A percentile compares a stretch with the other conserved stretches of the same genome.
Conservation (phyloP, 2,113 vertebrate genomes). For the Callithrix jacchus region DNA sequence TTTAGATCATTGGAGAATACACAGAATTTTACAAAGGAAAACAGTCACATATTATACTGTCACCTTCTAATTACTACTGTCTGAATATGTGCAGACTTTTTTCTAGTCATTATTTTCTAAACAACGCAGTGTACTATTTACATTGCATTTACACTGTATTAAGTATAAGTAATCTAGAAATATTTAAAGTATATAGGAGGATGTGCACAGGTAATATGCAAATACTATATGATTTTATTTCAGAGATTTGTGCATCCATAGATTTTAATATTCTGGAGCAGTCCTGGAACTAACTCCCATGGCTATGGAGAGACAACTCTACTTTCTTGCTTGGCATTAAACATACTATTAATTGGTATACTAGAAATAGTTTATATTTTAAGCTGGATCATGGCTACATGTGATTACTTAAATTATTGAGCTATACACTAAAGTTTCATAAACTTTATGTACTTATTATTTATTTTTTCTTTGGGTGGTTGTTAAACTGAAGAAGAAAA, state of each 20-base stretch:
- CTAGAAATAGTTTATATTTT: not conserved
- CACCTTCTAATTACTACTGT: not conserved
- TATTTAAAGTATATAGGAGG: not conserved
- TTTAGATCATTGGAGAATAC: not conserved
- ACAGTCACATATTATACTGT: not conserved
- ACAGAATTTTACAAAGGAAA: not conserved
- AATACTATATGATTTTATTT: not conserved
- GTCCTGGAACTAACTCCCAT: not conserved
- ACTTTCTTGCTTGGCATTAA: not conserved
- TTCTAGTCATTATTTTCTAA: not conserved
- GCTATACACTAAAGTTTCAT: not conserved
- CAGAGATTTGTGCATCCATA: not conserved
- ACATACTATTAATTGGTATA: not conserved
- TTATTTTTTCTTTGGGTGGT: not conserved
- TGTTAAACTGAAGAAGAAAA: not conserved
- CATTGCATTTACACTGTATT: not conserved
- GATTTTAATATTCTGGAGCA: not conserved
- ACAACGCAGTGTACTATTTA: not conserved
- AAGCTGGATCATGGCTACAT: not conserved
- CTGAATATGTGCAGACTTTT: not conserved
- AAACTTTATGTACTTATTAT: not conserved
- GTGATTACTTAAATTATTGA: not conserved
- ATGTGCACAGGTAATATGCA: not conserved
- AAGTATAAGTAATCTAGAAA: not conserved
- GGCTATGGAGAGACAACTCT: not conserved